Base-by-base conservation (phyloP, 2,113 vertebrate species). In the Melanotaenia duboulayi region DNA sequence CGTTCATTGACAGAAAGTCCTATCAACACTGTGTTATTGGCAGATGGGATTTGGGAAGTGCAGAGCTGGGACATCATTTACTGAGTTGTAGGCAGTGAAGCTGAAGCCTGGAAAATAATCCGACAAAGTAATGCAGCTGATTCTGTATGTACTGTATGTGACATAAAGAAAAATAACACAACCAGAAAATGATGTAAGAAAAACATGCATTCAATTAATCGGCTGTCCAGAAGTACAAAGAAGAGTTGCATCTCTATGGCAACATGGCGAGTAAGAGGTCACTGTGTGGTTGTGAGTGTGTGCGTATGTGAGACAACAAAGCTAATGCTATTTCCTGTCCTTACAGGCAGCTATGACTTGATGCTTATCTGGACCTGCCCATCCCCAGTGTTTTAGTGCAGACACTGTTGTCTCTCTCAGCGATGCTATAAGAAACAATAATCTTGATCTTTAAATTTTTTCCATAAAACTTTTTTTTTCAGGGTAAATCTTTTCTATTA, bases 261-360 rank as follows among this genome's bases (percentile, higher is more conserved):
- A 92, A 92, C 91, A 79, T 76, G 61, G 57, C 46, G 76, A 82
- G 70, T 17, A 59, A 75, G 76, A 86, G 82, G 83, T 88, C 86
- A 85, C 74, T 69, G 69, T 83, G 85, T 59, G 56, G 67, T 51
- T 56, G 62, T 63, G 32, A 35, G 32, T 7, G 19, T n/a, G 44
- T n/a, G 44, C 1, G 16, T n/a, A 1, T 6, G 44, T 4, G 32
- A 76, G 82, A 79, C 70, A 78, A 76, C 70, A 75, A 70, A 75
- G 88, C 66, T 93, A 92, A 93, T 92, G 71, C 58, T 54, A 91
- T 92, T 93, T 91, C 84, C 87, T 90, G 75, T 82, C 61, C 87
- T 71, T 80, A 79, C 85, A 85, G 82, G 85, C 76, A 80, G 67
- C 76, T 81, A 81, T 79, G 75, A 86, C 55, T 59, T 63, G 84